Conservation (phyloP, 2,888 invertebrate genomes). For the Trachelus stipa region DNA sequence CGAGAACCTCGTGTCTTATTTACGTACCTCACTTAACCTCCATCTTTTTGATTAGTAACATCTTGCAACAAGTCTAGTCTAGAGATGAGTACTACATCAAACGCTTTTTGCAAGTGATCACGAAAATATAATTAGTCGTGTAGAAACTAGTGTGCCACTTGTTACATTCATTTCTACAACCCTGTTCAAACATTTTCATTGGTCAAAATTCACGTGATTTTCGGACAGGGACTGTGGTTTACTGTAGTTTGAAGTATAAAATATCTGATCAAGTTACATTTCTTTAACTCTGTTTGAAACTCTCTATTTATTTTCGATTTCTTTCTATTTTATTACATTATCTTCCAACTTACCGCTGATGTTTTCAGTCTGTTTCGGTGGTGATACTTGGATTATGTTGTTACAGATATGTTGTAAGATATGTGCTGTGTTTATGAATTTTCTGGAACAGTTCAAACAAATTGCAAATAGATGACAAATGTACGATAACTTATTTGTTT, state of each 20-base stretch:
- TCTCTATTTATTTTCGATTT: not conserved
- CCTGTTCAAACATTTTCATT: too few species aligned
- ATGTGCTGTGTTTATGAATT: conserved; percentile 20
- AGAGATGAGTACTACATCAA: too few species aligned
- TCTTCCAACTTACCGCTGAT: conserved; percentile 9
- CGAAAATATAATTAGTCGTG: too few species aligned
- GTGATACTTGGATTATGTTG: conserved; percentile 13
- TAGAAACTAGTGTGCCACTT: too few species aligned
- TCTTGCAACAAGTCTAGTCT: too few species aligned
- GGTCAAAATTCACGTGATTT: too few species aligned
- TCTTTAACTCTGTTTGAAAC: not conserved
- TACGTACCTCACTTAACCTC: too few species aligned
- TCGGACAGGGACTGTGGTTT: too few species aligned
- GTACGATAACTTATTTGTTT: not conserved
- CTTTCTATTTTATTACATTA: not conserved
- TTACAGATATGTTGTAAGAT: conserved; percentile 25
- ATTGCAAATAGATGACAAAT: not conserved
- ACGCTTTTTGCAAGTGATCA: too few species aligned
- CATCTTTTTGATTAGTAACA: too few species aligned
- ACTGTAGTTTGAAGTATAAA: not conserved
- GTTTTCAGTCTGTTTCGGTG: conserved; percentile 22
- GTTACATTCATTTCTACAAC: too few species aligned
- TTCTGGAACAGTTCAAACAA: not conserved
- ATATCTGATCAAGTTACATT: not conserved
- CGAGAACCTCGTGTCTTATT: too few species aligned